Evolutionary conservation across 2,888 invertebrate genomes (phyloP).

Genomic region (Drosophila setosimentum): DNA sequence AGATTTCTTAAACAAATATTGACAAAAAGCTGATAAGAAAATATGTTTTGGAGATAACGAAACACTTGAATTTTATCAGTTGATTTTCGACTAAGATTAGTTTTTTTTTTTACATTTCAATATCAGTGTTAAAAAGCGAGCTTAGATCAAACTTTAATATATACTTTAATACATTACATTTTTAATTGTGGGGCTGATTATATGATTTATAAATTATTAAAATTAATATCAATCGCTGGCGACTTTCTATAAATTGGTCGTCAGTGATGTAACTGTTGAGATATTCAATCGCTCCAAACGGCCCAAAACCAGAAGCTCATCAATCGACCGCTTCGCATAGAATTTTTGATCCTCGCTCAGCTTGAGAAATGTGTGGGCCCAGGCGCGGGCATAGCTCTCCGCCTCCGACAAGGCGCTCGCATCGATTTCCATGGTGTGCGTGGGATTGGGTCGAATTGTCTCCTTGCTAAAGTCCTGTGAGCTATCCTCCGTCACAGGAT

Average conservation of each 20-base stretch:
- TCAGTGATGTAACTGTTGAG: constrained; percentile 66
- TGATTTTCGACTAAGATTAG: background rate
- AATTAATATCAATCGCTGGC: constrained; percentile 3
- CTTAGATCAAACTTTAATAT: background rate
- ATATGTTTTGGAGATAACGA: background rate
- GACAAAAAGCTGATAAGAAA: background rate
- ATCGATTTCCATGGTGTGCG: constrained; percentile 40
- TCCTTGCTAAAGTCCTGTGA: constrained; percentile 33
- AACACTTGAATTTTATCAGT: background rate
- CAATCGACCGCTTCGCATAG: constrained; percentile 71
- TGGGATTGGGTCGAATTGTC: constrained; percentile 30
- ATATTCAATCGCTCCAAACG: constrained; percentile 61
- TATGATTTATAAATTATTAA: constrained; percentile 2
- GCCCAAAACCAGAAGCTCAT: constrained; percentile 65
- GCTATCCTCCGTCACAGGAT: constrained; percentile 31
- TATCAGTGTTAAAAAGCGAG: background rate
- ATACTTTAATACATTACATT: constrained; percentile 1
- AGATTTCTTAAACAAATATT: background rate
- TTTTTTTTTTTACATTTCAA: background rate
- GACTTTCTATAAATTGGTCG: constrained; percentile 58
- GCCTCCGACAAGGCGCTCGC: constrained; percentile 63
- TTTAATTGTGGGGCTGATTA: background rate
- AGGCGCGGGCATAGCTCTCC: constrained; percentile 65
- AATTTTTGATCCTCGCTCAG: constrained; percentile 70
- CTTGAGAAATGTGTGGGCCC: constrained; percentile 73